Evolutionary conservation across 2,113 vertebrate genomes (phyloP), one percentile per base, ranked within the genome.

Genomic region (Atherinomorus stipes): DNA sequence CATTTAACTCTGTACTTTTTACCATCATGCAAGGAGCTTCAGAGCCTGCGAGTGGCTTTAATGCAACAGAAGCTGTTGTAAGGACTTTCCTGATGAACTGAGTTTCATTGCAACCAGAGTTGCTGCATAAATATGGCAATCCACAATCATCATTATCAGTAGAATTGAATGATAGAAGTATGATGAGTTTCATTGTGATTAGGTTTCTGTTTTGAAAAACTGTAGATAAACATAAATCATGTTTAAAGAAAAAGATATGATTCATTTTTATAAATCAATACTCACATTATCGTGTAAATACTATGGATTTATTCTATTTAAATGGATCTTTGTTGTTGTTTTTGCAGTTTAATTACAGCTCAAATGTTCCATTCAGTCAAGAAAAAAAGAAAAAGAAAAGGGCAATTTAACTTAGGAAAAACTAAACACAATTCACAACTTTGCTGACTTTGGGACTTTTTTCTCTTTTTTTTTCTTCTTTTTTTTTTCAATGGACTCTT

Each of bases 181-280:
- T 91, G 91, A 93, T 78, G 80, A 91, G 85, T 94, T 93, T 85
- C 90, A 92, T 90, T 89, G 90, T 92, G 86, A 85, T 90, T 94
- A 93, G 89, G 78, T 94, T 93, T 93, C 85, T 88, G 89, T 92
- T 94, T 84, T 81, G 84, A 90, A 76, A 68, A 92, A 79, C 71
- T 90, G 91, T 94, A 93, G 92, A 92, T 93, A 93, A 87, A 89
- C 88, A 92, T 91, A 88, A 90, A 93, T 91, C 91, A 93, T 92
- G 71, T 90, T 91, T 83, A 92, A 94, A 92, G 90, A 88, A 92
- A 90, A 88, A 90, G 75, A 90, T 62, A 90, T 75, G 74, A 84
- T 87, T 89, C 89, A 89, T 90, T 93, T 94, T 93, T 94, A 90
- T 93, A 92, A 93, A 86, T 84, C 88, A 92, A 79, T 94, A 92